phyloP scores from a whole-genome alignment of 2,888 invertebrate genomes.

The Mythimna loreyi region DNA sequence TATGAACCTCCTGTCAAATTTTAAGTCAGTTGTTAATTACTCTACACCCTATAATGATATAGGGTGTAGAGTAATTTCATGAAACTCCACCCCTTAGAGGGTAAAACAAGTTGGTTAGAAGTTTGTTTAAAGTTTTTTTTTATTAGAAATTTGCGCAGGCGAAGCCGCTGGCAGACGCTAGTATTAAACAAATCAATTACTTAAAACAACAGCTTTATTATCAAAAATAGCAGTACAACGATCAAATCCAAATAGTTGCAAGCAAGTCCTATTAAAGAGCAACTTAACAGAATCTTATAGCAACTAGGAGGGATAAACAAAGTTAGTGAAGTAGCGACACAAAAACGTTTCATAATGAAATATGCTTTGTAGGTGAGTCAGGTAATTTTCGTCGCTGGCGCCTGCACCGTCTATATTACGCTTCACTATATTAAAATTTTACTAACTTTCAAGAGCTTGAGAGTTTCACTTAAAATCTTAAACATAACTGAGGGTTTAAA shows the following conservation, averaged over 20 bases:
- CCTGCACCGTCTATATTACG: constrained; percentile 26
- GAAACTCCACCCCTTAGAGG: too few relatives aligned
- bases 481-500: neutral
- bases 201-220: constrained; percentile 1
- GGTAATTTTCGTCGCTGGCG: constrained; percentile 53
- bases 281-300: constrained; percentile 33
- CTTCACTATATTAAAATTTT: constrained; percentile 23
- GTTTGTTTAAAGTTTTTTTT: too few relatives aligned
- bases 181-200: neutral
- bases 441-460: neutral
- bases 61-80: too few relatives aligned
- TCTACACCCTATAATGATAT: too few relatives aligned
- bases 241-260: constrained; percentile 13
- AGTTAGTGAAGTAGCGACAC: constrained; percentile 45
- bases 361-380: constrained; percentile 59
- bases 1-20: too few relatives aligned
- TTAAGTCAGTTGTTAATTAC: too few relatives aligned
- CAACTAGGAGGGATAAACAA: constrained; percentile 41
- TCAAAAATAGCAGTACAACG: constrained; percentile 3
- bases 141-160: too few relatives aligned
- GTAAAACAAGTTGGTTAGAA: too few relatives aligned
- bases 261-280: constrained; percentile 24
- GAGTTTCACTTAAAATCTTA: neutral
- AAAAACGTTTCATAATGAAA: constrained; percentile 54
- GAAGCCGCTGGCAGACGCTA: neutral